Base-by-base conservation (phyloP, 2,113 vertebrate species). In the Opisthocomus hoazin region DNA sequence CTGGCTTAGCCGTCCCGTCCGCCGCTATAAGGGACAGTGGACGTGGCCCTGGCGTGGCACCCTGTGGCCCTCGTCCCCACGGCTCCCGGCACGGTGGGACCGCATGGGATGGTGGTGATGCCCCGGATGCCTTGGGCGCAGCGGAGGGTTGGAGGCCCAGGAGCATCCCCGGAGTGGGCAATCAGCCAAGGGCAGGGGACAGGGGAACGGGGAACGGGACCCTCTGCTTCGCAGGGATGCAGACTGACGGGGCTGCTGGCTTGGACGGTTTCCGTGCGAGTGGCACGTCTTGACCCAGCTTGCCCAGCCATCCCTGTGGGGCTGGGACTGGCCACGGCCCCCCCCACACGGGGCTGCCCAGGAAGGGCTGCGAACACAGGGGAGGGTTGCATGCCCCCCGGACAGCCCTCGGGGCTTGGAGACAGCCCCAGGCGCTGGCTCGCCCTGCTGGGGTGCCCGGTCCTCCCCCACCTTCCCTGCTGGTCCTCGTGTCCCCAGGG, bases 181-280 rank as follows among this genome's bases (percentile, higher is more conserved):
- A 50, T 57, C 15, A 45, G 27, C 13, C 1, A 2, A 8, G 16
- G 17, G 6, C 0, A 2, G 45, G 22, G 27, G 12, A n/a, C 1
- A 1, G 24, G 17, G 26, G 21, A 65, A 65, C 12, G 11, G 14
- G 26, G 19, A 76, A 60, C 6, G 26, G 23, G 10, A n/a, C n/a
- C 11, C 48, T 70, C 30, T 20, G 21, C 41, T 89, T 76, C 43
- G 12, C 27, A 56, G 30, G 30, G 24, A 29, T 78, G 75, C 15
- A 36, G 50, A 16, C 29, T 45, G 57, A n/a, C 1, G 1, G 30
- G 29, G 21, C 37, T 70, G 48, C 26, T 43, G 41, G 12, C 84
- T 48, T 56, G 57, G 43, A 22, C 53, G 48, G 54, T 39, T 54
- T 69, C 70, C 2, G 0, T 5, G 11, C 0, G 5, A 66, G 73